Conservation (phyloP, 2,797 vertebrate species). For the Dallia pectoralis region DNA sequence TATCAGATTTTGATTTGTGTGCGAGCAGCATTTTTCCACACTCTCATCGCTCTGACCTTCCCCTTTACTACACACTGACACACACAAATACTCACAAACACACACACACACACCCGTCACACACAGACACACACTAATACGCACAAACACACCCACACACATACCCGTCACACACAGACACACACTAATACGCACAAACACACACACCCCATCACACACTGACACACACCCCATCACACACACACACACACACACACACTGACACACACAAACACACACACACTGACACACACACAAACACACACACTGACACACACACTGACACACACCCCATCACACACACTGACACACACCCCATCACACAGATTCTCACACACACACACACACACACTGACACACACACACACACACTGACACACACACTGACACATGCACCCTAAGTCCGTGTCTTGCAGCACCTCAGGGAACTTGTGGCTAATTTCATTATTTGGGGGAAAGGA, state of each 20-base stretch:
- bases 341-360: not conserved
- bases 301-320: too few species aligned
- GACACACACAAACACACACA: too few species aligned
- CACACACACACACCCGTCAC: not conserved
- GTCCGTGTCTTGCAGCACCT: constrained; percentile 87
- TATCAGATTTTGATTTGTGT: constrained; percentile 46
- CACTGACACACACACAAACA: too few species aligned
- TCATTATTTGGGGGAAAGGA: constrained; percentile 90
- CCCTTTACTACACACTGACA: not conserved
- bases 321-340: too few species aligned
- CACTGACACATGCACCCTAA: constrained; percentile 78
- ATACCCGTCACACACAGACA: not conserved
- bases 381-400: constrained; percentile 26
- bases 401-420: constrained; percentile 65
- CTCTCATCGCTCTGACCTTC: constrained; percentile 6
- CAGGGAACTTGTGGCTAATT: constrained; percentile 98
- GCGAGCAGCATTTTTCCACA: constrained; percentile 44
- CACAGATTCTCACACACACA: not conserved
- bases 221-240: too few species aligned
- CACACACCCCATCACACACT: too few species aligned
- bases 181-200: not conserved
- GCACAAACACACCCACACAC: not conserved
- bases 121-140: too few species aligned
- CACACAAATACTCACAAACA: constrained; percentile 11
- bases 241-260: too few species aligned